Base-by-base conservation (phyloP, 2,113 vertebrate genomes). In the Catharus bicknelli region DNA sequence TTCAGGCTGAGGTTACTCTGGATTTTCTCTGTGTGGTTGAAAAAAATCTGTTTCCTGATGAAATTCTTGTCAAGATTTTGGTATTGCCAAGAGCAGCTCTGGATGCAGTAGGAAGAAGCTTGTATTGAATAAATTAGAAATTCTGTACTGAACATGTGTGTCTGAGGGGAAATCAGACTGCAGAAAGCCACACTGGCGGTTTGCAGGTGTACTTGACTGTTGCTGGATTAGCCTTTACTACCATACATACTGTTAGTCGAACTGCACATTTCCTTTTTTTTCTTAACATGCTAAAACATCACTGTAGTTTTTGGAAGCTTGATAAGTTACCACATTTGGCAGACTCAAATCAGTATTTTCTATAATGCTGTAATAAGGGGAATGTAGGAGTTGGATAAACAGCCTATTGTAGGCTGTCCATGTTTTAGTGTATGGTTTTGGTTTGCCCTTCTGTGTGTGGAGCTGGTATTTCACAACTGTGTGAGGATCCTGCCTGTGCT, bases 131-230 rank as follows among this genome's bases (percentile, higher is more conserved):
- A 61, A 64, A 48, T 70, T 6, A 67, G 34, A 79, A 63, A 54
- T 59, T 38, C 0, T 5, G 25, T 64, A 32, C 30, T 63, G 61
- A 61, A 25, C 21, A 13, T 19, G 3, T 17, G 25, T 72, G 4
- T 76, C 12, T 40, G 38, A 69, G 42, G 29, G 10, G 43, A 93
- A 73, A 53, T 1, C 21, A 66, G 21, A 6, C 30, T 80, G 62
- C 17, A n/a, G 69, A 5, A 5, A 64, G 19, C 36, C 34, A 15
- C 18, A 9, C 18, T 53, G 22, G 10, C 14, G 3, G 2, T 66
- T 85, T 16, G 50, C 8, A 1, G 0, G 2, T 11, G 9, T n/a
- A 4, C 10, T 58, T 4, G 67, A 2, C 50, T 66, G 45, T 32
- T 42, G 47, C 54, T 93, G 14, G 26, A 17, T 62, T 91, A 68